Evolutionary conservation across 2,797 vertebrate species (phyloP), one percentile per base, ranked within the genome.

Genomic region (Sebastes matsubarae): DNA sequence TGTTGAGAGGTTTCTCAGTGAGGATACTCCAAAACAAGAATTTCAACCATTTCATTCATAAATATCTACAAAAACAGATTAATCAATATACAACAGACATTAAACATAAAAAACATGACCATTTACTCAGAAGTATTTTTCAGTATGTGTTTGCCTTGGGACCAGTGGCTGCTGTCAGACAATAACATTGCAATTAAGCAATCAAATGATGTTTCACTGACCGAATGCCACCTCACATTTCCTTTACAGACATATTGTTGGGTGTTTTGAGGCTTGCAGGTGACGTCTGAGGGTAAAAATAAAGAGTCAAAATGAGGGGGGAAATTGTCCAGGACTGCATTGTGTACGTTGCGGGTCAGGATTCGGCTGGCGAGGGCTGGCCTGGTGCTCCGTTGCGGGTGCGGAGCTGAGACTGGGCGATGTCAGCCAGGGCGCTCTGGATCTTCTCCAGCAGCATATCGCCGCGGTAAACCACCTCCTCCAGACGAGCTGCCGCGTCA

Each of bases 401-500:
- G 89, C 98, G 97, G 67, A 99, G 96, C 84, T 99, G 98, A 0
- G 98, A 99, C 88, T 99, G 98, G 0, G 98, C 98, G 0, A 99
- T 99, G 72, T 99, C 98, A 0, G 98, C 98, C 79, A 99, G 91
- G 0, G 98, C 98, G 0, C 97, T 97, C 90, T 99, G 98, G 61
- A 99, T 99, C 95, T 99, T 99, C 80, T 99, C 98, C 88, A 99
- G 94, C 75, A 99, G 95, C 94, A 98, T 83, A 55, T 99, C 98
- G 5, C 98, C 98, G 0, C 97, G 96, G 84, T 95, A 97, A 66
- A 99, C 98, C 4, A 99, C 97, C 69, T 99, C 98, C 84, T 98
- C 98, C 75, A 99, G 95, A 6, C 97, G 97, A 1, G 96, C 95
- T 0, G 98, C 98, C 0, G 98, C 98, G 2, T 98, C 98, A 0